Evolutionary conservation across 1,140 invertebrate species (phyloP).

Genomic region (Sycophila sp.): DNA sequence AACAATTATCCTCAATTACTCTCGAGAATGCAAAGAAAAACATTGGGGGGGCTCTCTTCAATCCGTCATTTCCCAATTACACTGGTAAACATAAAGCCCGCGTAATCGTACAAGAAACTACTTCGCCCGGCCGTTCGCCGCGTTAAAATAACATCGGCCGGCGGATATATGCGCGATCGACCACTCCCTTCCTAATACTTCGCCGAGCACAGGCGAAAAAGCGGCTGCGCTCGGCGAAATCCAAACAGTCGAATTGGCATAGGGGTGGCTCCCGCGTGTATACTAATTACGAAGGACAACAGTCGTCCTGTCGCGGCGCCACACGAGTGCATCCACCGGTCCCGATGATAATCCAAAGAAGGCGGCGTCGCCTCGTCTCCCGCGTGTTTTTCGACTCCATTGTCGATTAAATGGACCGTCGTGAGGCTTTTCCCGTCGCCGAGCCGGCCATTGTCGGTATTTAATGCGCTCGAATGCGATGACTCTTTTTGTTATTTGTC

Average conservation of each 20-base stretch:
- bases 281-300: constrained; percentile 31
- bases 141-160: constrained; percentile 1
- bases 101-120: no score
- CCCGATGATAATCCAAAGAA: background rate
- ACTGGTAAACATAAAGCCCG: no score
- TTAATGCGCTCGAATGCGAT: background rate
- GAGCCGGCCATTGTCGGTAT: background rate
- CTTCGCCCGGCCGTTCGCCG: no score
- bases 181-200: background rate
- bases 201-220: background rate
- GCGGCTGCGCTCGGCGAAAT: background rate
- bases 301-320: background rate
- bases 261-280: no score
- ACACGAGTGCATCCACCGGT: no score
- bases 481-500: background rate
- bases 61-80: no score
- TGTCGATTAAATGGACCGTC: no score
- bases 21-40: no score
- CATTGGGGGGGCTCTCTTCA: no score
- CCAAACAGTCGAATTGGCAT: background rate
- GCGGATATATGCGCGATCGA: background rate
- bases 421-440: no score
- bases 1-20: no score
- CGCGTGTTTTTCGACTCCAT: no score
- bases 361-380: background rate